Evolutionary conservation across 2,113 vertebrate species (phyloP).

Genomic region (Salvelinus fontinalis): DNA sequence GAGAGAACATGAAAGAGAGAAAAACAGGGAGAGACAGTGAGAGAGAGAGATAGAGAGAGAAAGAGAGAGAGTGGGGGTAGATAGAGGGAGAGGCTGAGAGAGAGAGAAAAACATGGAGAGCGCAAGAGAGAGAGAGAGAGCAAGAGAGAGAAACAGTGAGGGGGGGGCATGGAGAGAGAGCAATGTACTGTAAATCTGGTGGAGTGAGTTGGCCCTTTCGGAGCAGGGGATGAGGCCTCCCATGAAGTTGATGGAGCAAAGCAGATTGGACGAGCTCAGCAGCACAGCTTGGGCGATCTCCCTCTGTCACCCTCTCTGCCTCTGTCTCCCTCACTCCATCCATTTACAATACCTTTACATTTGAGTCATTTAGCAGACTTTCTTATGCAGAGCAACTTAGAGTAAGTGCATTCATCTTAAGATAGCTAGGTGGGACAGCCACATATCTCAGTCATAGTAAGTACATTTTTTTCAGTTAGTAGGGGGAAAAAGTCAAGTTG

Average conservation of each 20-base stretch:
- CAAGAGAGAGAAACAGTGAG: too few species aligned
- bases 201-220: neutral
- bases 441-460: too few species aligned
- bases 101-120: too few species aligned
- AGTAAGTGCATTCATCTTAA: too few species aligned
- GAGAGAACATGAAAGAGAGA: neutral
- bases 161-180: neutral
- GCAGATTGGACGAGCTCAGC: neutral
- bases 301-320: conserved; percentile 21
- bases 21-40: neutral
- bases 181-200: neutral
- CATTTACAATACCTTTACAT: too few species aligned
- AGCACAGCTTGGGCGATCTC: conserved; percentile 5
- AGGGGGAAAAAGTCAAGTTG: too few species aligned
- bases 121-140: too few species aligned
- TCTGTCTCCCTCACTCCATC: neutral
- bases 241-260: conserved; percentile 8
- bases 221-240: conserved; percentile 14
- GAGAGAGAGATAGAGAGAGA: neutral
- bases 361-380: too few species aligned
- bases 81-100: neutral
- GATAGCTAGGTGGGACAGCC: too few species aligned
- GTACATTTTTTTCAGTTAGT: too few species aligned
- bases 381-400: too few species aligned
- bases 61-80: too few species aligned